A percentile compares a stretch with the other conserved stretches of the same genome.
phyloP scores from a whole-genome alignment of 2,113 vertebrate species.

The Onychostoma macrolepis region DNA sequence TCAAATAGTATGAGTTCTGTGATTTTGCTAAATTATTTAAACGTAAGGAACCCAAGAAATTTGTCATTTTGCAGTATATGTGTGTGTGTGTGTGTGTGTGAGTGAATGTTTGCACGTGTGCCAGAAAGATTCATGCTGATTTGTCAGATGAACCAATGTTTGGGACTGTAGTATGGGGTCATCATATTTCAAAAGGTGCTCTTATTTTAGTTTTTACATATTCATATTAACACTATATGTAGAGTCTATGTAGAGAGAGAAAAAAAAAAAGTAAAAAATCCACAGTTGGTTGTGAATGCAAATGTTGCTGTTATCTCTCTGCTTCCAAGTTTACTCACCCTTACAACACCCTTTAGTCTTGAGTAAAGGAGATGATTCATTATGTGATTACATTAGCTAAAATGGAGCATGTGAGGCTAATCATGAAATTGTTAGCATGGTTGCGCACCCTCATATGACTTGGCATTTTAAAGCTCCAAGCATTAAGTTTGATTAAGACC shows the following conservation, averaged over 20 bases:
- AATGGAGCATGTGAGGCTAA: conserved; percentile 8
- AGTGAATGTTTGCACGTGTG: conserved; percentile 46
- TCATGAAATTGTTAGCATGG: not conserved
- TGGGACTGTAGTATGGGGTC: conserved; percentile 17
- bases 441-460: not conserved
- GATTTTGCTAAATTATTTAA: conserved; percentile 68
- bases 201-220: conserved; percentile 66
- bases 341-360: not conserved
- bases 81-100: conserved; percentile 45
- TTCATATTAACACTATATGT: conserved; percentile 45
- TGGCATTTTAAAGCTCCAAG: conserved; percentile 16
- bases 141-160: conserved; percentile 41
- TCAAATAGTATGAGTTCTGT: conserved; percentile 59
- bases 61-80: conserved; percentile 57
- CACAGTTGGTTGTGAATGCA: not conserved
- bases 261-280: not conserved
- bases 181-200: conserved; percentile 67
- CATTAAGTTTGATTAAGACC: conserved; percentile 22
- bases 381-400: not conserved
- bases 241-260: not conserved
- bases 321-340: not conserved
- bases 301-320: not conserved
- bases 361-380: not conserved
- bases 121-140: conserved; percentile 18
- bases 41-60: conserved; percentile 54